These are phyloP conservation scores for Caenorhabditis imperialis DNA, from an alignment of 2,888 invertebrate species.

Conservation along the genomic window DNA sequence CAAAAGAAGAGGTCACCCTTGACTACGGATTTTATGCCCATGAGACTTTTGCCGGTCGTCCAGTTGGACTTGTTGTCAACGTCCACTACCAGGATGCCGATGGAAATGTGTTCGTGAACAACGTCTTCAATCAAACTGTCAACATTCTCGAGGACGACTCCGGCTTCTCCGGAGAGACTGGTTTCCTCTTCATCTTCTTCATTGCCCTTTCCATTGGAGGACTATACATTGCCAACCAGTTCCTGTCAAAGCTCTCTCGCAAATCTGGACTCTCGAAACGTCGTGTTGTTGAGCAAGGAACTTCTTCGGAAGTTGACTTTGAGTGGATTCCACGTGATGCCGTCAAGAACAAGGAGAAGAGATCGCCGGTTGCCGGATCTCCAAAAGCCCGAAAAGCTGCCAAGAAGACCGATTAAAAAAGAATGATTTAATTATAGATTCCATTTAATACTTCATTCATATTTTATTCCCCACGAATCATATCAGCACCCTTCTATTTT, in stretches of 20 bases:
- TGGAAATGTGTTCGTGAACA: constrained; percentile 85
- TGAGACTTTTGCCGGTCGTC: constrained; percentile 95
- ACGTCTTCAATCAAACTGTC: constrained; percentile 97
- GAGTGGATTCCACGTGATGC: constrained; percentile 95
- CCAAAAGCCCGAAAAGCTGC: constrained; percentile 66
- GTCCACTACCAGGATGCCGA: constrained; percentile 79
- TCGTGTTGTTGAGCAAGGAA: constrained; percentile 86
- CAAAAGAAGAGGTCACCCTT: constrained; percentile 92
- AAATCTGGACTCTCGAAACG: constrained; percentile 73
- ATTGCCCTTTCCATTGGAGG: constrained; percentile 90
- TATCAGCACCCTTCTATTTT: constrained; percentile 12
- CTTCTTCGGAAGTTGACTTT: constrained; percentile 93
- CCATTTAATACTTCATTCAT: no score
- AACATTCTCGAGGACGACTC: constrained; percentile 95
- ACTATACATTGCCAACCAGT: constrained; percentile 82
- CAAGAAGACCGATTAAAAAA: constrained; percentile 69
- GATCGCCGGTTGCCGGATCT: constrained; percentile 70
- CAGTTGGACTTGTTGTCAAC: constrained; percentile 91
- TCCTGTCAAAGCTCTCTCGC: constrained; percentile 77
- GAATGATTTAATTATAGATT: background rate
- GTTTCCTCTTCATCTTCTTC: constrained; percentile 96
- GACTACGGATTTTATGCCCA: constrained; percentile 94
- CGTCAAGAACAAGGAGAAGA: constrained; percentile 65
- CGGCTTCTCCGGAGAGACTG: constrained; percentile 96
- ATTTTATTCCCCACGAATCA: background rate